A percentile compares a stretch with the other conserved stretches of the same genome.
Evolutionary conservation across 2,888 invertebrate genomes (phyloP).

Genomic region (Polyommatus icarus): DNA sequence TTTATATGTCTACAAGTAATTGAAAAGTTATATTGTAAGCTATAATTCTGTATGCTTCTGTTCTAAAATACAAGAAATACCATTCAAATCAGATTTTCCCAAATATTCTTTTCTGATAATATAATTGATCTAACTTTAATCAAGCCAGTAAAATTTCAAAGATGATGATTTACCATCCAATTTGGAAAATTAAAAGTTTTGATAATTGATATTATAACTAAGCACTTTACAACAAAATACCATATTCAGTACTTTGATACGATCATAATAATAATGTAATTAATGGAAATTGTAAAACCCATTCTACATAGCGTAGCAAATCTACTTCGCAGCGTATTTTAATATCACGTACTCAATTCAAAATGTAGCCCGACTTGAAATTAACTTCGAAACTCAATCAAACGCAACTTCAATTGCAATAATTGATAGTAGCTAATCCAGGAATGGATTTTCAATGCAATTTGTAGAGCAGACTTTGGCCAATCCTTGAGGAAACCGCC

Average conservation of each 20-base stretch:
- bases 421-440: constrained; percentile 30
- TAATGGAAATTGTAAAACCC: not conserved
- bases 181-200: too few relatives aligned
- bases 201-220: too few relatives aligned
- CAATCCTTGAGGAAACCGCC: constrained; percentile 15
- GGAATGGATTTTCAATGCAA: constrained; percentile 58
- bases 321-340: not conserved
- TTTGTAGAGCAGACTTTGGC: constrained; percentile 47
- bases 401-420: constrained; percentile 42
- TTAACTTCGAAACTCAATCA: constrained; percentile 37
- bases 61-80: too few relatives aligned
- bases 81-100: too few relatives aligned
- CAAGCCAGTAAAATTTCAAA: too few relatives aligned
- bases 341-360: constrained; percentile 15
- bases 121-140: too few relatives aligned
- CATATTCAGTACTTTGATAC: not conserved
- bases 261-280: not conserved
- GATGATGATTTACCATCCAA: too few relatives aligned
- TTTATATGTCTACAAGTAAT: too few relatives aligned
- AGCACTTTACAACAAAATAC: too few relatives aligned
- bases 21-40: too few relatives aligned
- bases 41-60: too few relatives aligned
- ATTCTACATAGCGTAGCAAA: not conserved
- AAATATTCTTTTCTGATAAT: too few relatives aligned
- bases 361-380: constrained; percentile 28